These are phyloP conservation scores for Rousettus leschenaultii DNA, from an alignment of 2,113 vertebrate species.

Conservation along the genomic window DNA sequence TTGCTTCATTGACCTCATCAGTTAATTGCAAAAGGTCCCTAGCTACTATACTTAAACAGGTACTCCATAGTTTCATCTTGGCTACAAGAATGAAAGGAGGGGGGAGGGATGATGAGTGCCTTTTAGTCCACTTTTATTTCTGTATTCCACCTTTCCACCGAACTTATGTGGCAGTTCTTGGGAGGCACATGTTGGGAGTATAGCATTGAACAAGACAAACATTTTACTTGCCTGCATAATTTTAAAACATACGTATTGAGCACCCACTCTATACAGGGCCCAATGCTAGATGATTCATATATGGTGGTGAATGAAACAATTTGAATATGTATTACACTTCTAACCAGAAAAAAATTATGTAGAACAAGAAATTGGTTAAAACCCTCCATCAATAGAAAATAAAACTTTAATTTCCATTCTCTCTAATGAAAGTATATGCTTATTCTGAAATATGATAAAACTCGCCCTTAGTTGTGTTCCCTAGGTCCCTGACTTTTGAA, in stretches of 20 bases:
- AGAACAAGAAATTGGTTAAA: not conserved
- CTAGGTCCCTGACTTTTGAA: not conserved
- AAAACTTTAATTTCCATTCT: not conserved
- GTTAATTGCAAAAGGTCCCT: not conserved
- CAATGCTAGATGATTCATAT: not conserved
- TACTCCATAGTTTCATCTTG: not conserved
- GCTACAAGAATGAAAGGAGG: not conserved
- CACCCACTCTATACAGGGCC: not conserved
- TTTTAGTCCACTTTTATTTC: not conserved
- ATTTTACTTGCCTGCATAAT: not conserved
- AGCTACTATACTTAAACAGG: not conserved
- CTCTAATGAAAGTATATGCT: not conserved
- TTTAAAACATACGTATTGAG: not conserved
- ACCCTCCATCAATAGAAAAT: not conserved
- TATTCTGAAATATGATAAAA: not conserved
- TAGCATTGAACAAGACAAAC: not conserved
- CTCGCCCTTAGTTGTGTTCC: not conserved
- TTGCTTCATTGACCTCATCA: not conserved
- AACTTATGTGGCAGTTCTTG: not conserved
- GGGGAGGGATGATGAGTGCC: not conserved
- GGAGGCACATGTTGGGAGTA: not conserved
- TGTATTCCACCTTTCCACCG: not conserved
- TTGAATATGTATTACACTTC: not conserved
- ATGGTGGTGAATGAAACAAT: not conserved
- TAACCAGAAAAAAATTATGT: not conserved